Percentiles rank a stretch among this genome's conserved stretches.
Evolutionary conservation across 2,888 invertebrate species (phyloP).

Genomic region (Mesorhabditis sp.): DNA sequence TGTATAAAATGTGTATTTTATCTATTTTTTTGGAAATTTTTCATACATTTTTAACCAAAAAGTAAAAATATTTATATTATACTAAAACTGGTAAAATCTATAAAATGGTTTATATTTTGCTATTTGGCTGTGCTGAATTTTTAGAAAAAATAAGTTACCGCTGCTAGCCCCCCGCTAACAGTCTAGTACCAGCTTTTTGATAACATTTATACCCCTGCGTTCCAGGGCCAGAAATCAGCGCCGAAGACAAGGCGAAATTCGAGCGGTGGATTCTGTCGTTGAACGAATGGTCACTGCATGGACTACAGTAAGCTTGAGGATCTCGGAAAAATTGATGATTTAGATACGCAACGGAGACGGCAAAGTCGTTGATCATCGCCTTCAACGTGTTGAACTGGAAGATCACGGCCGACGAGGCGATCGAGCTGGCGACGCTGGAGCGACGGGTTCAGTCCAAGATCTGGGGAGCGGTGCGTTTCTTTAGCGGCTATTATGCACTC

Average conservation of each 20-base stretch:
- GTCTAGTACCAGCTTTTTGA: too few relatives aligned
- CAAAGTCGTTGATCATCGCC: slow-evolving; percentile 84
- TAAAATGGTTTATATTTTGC: too few relatives aligned
- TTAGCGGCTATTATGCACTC: background rate
- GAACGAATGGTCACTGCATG: slow-evolving; percentile 74
- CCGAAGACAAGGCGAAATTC: slow-evolving; percentile 59
- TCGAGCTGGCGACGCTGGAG: slow-evolving; percentile 79
- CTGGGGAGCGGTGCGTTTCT: slow-evolving; percentile 43
- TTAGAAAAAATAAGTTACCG: too few relatives aligned
- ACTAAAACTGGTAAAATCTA: too few relatives aligned
- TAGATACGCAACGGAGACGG: slow-evolving; percentile 68
- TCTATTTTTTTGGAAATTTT: too few relatives aligned
- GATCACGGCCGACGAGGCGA: slow-evolving; percentile 67
- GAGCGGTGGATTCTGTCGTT: slow-evolving; percentile 77
- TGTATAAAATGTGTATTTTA: too few relatives aligned
- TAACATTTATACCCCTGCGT: background rate
- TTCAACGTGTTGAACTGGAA: slow-evolving; percentile 69
- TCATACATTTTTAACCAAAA: too few relatives aligned
- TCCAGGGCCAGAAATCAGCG: slow-evolving; percentile 20
- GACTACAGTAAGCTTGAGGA: slow-evolving; percentile 61
- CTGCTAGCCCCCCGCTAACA: too few relatives aligned
- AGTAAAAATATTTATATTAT: too few relatives aligned
- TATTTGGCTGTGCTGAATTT: too few relatives aligned
- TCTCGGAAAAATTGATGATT: slow-evolving; percentile 15
- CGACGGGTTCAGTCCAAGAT: slow-evolving; percentile 76